phyloP scores from a whole-genome alignment of 2,888 invertebrate species.

The Helobdella robusta region DNA sequence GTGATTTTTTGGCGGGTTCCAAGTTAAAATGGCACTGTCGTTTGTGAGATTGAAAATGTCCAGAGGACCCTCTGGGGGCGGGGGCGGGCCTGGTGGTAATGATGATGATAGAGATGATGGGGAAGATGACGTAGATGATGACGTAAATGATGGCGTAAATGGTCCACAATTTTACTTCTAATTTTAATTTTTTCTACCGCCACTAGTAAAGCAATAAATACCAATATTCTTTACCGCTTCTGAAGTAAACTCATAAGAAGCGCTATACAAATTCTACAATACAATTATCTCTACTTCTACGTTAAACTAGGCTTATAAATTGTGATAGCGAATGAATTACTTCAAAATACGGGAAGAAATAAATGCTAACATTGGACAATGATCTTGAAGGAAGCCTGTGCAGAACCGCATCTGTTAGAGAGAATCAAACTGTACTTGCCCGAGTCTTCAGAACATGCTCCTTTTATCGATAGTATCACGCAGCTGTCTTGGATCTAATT shows the following conservation, averaged over 20 bases:
- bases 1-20: slow-evolving; percentile 69
- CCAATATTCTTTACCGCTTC: no score
- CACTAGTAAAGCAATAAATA: no score
- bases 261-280: no score
- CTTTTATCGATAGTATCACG: not conserved
- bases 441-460: not conserved
- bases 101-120: not conserved
- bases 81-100: not conserved
- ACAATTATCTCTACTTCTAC: no score
- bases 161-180: no score
- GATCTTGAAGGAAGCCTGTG: not conserved
- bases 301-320: no score
- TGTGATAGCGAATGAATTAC: no score
- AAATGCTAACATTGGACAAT: not conserved
- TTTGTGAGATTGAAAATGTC: not conserved
- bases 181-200: no score
- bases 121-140: not conserved
- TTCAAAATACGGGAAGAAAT: not conserved
- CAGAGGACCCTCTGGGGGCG: not conserved
- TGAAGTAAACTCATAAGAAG: no score
- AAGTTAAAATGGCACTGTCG: slow-evolving; percentile 56
- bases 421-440: slow-evolving; percentile 10
- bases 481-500: not conserved
- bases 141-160: no score
- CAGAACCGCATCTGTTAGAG: not conserved